A percentile compares a stretch with the other conserved stretches of the same genome.
phyloP scores from a whole-genome alignment of 1,140 invertebrate species.

The Trichonephila inaurata region DNA sequence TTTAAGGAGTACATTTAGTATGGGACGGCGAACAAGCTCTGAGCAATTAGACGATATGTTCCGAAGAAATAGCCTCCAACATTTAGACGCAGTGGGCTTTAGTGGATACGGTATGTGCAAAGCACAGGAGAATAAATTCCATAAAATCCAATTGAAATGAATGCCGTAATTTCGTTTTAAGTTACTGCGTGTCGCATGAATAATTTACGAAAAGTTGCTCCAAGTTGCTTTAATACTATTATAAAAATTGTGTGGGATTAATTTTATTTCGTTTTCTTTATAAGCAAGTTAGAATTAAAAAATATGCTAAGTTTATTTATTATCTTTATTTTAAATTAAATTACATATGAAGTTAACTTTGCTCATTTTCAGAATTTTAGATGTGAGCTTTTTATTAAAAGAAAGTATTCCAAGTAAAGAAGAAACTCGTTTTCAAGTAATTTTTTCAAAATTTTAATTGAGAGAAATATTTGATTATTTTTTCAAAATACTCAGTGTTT shows the following conservation, averaged over 20 bases:
- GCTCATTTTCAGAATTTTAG: too few relatives aligned
- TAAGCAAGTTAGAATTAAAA: neutral
- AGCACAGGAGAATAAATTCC: constrained; percentile 8
- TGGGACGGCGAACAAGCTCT: neutral
- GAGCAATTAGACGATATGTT: constrained; percentile 49
- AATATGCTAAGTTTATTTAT: neutral
- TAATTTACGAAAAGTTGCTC: neutral
- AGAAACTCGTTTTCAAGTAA: too few relatives aligned
- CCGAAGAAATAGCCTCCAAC: constrained; percentile 18
- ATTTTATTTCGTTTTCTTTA: neutral
- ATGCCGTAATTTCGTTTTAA: constrained; percentile 15
- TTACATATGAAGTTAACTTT: neutral
- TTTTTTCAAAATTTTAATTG: too few relatives aligned
- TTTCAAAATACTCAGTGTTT: too few relatives aligned
- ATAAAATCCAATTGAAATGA: constrained; percentile 26
- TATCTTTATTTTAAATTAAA: neutral
- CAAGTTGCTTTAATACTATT: neutral
- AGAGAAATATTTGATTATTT: too few relatives aligned
- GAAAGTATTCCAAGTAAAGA: too few relatives aligned
- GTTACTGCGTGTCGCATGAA: neutral
- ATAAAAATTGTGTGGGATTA: neutral
- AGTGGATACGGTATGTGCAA: neutral
- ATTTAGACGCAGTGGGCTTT: constrained; percentile 9
- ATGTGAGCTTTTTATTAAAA: too few relatives aligned
- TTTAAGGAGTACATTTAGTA: constrained; percentile 38